Evolutionary conservation across 2,888 invertebrate species (phyloP), one percentile per base, ranked within the genome.

Genomic region (Amorpha juglandis): DNA sequence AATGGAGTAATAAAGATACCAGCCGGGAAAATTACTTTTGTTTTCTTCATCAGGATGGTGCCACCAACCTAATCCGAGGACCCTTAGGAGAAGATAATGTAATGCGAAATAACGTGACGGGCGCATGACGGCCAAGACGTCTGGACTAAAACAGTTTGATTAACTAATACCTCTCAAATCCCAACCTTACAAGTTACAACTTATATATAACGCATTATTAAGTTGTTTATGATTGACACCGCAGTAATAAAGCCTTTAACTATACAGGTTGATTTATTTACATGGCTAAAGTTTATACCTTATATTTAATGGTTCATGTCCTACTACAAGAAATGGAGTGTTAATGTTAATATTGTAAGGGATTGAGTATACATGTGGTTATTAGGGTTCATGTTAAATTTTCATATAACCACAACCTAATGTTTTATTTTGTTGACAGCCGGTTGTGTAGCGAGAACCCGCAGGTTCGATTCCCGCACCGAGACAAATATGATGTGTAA

Each of bases 1-100:
- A 64, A 92, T 84, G 0, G 90, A 78, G 73, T 93, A 93, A 70
- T 87, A 91, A 1, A 92, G 65, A 67, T 93, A 93, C 76, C 80
- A 83, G 51, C 89, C 87, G 0, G 84, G 84, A 68, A 92, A 92
- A 70, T 93, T 93, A 4, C 76, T 76, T 0, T 80, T 86, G 16
- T 90, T 80, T 1, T 68, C 76, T 78, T 92, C 87, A 66, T 92
- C 91, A 0, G 93, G 92, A 63, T 89, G 86, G 71, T 93, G 93
- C 92, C 92, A 93, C 93, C 92, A 92, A 33, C 93, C 93, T 0
- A 93, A 72, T 0, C 92, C 92, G 6, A 92, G 77, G 64, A 88
- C 85, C 64, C 93, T 82, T 6, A 93, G 70, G 27, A 93, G 76
- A n/a, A 72, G 67, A 68, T 79, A 93, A 71, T 93, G 92, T 45